phyloP scores from a whole-genome alignment of 30 jellyfish, hydroid and myxozoan genomes.

The Aurelia aurita region DNA sequence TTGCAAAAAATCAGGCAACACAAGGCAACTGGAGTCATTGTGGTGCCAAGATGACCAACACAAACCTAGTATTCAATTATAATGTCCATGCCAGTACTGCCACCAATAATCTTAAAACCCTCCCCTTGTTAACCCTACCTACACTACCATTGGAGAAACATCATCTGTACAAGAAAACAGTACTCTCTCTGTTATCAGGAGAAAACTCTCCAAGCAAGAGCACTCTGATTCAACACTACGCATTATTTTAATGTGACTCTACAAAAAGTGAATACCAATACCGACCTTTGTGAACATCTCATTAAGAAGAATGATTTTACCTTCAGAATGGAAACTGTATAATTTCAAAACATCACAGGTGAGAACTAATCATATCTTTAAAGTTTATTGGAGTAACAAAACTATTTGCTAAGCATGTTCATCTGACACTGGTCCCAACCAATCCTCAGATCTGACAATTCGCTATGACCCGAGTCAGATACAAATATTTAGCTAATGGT shows the following conservation, averaged over 20 bases:
- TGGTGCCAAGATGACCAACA: conserved; percentile 42
- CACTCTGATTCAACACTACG: conserved; percentile 9
- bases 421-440: too few species aligned
- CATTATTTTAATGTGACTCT: conserved; percentile 46
- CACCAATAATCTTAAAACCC: conserved; percentile 42
- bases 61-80: conserved; percentile 58
- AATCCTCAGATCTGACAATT: too few species aligned
- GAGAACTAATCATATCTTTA: too few species aligned
- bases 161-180: conserved; percentile 29
- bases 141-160: conserved; percentile 21
- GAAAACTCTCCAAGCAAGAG: conserved; percentile 36
- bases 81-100: neutral
- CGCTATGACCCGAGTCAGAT: too few species aligned
- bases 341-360: too few species aligned
- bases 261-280: conserved; percentile 38
- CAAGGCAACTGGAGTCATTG: conserved; percentile 10
- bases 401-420: too few species aligned
- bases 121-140: conserved; percentile 23
- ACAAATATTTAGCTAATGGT: too few species aligned
- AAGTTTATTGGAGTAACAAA: too few species aligned
- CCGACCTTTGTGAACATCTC: too few species aligned
- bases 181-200: conserved; percentile 20
- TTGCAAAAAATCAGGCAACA: conserved; percentile 20
- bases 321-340: too few species aligned
- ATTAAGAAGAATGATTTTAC: too few species aligned